A percentile compares a stretch with the other conserved stretches of the same genome.
Evolutionary conservation across 53 echinoderm and acorn worm genomes (phyloP).

Genomic region (Glandiceps talaboti): DNA sequence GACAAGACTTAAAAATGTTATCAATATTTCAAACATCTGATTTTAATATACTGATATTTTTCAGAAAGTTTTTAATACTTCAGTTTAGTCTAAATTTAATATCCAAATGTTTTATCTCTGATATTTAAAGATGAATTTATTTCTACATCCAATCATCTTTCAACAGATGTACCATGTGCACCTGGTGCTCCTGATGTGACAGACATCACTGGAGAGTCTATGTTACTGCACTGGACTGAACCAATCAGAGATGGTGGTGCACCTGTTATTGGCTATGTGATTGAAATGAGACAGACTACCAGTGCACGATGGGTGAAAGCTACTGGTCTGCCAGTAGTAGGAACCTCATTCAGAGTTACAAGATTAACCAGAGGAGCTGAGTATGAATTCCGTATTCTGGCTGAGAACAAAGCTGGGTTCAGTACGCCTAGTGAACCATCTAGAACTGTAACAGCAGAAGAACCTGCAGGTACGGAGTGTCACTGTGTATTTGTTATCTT

Average conservation of each 20-base stretch:
- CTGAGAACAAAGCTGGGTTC: conserved; percentile 86
- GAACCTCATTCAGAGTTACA: conserved; percentile 37
- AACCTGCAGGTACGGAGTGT: conserved; percentile 78
- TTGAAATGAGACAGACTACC: conserved; percentile 66
- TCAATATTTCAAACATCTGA: too few species aligned
- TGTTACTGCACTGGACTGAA: conserved; percentile 57
- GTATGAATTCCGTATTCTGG: conserved; percentile 82
- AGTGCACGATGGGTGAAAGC: conserved; percentile 46
- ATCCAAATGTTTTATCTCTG: too few species aligned
- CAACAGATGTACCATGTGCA: conserved; percentile 70
- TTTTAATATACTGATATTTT: too few species aligned
- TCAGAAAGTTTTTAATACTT: too few species aligned
- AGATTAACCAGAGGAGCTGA: conserved; percentile 54
- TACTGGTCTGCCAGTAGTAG: conserved; percentile 47
- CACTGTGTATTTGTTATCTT: too few species aligned
- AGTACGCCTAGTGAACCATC: conserved; percentile 36
- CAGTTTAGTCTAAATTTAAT: too few species aligned
- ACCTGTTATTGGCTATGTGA: conserved; percentile 84
- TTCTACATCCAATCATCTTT: too few species aligned
- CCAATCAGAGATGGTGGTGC: conserved; percentile 78
- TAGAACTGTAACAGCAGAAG: conserved; percentile 44
- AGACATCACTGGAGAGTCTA: conserved; percentile 45
- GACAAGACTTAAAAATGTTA: too few species aligned
- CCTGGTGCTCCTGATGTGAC: conserved; percentile 53
- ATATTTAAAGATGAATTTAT: too few species aligned